phyloP scores from a whole-genome alignment of 1,140 invertebrate genomes.

The Pseudoatta argentina region DNA sequence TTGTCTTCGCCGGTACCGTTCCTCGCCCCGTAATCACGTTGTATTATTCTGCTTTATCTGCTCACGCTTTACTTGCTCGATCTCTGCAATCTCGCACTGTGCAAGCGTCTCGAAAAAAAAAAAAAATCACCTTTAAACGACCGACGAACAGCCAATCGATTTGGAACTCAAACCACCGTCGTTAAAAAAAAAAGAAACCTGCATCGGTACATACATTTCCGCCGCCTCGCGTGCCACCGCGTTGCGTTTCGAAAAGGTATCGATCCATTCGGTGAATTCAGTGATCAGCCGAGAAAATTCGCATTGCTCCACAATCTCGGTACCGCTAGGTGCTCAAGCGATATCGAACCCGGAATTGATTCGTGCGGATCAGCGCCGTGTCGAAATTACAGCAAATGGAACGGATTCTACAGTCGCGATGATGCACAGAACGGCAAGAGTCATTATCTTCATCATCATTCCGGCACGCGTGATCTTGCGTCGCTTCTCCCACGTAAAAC shows the following conservation, averaged over 20 bases:
- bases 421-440: constrained; percentile 5
- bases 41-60: constrained; percentile 47
- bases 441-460: constrained; percentile 72
- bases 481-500: constrained; percentile 62
- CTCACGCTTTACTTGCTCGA: constrained; percentile 18
- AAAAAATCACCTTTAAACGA: constrained; percentile 13
- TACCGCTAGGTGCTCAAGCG: constrained; percentile 63
- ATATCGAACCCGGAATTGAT: constrained; percentile 61
- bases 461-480: constrained; percentile 54
- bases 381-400: constrained; percentile 62
- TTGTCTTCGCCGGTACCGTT: constrained; percentile 52
- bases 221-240: background rate
- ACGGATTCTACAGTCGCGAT: constrained; percentile 39
- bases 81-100: background rate
- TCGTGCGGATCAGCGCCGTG: constrained; percentile 29
- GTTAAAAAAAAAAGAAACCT: background rate
- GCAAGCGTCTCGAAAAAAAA: background rate
- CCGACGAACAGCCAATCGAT: background rate
- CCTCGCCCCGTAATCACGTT: constrained; percentile 44
- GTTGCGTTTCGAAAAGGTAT: background rate
- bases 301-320: constrained; percentile 68
- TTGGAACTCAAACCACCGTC: background rate
- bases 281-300: constrained; percentile 24
- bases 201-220: background rate
- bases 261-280: background rate